These are phyloP conservation scores for Amblyraja radiata DNA, from an alignment of 2,797 vertebrate species.

Conservation along the genomic window DNA sequence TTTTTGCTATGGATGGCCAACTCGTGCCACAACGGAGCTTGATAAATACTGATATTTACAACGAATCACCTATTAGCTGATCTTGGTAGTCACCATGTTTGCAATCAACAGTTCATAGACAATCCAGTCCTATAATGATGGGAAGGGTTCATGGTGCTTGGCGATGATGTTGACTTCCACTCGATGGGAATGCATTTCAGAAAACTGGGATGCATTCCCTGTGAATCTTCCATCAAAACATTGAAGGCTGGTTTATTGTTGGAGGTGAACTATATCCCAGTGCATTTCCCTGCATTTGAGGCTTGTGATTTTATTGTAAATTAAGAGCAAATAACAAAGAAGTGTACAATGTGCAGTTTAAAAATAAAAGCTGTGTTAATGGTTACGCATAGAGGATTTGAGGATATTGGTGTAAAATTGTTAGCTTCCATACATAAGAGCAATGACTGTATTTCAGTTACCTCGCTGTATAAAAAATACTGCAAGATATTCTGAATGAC, in stretches of 20 bases:
- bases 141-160: not conserved
- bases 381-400: not conserved
- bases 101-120: not conserved
- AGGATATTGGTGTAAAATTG: not conserved
- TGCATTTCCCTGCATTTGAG: not conserved
- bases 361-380: not conserved
- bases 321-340: not conserved
- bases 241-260: not conserved
- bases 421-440: too few species aligned
- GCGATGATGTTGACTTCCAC: not conserved
- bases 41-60: not conserved
- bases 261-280: not conserved
- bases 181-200: not conserved
- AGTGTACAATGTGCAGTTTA: too few species aligned
- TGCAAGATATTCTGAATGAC: not conserved
- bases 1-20: too few species aligned
- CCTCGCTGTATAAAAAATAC: too few species aligned
- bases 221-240: not conserved
- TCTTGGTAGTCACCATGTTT: not conserved
- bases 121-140: not conserved
- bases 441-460: not conserved
- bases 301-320: not conserved
- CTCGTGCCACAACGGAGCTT: not conserved
- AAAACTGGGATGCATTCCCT: not conserved
- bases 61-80: not conserved